These are phyloP conservation scores for Ptilorrhoa leucosticta DNA, from an alignment of 2,113 vertebrate genomes.

Conservation along the genomic window DNA sequence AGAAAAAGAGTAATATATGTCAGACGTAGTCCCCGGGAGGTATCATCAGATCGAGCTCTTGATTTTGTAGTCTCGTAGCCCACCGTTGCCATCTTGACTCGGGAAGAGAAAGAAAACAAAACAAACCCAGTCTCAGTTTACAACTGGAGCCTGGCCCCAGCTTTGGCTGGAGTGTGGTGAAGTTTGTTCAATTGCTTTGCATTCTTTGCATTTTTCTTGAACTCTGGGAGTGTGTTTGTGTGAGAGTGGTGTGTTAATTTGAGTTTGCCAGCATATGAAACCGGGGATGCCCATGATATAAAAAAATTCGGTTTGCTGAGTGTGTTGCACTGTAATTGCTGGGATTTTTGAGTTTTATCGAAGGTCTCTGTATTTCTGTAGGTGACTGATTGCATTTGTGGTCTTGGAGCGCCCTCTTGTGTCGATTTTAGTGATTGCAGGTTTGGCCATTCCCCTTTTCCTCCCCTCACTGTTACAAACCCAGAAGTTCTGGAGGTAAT, in stretches of 20 bases:
- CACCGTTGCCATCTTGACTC: not conserved
- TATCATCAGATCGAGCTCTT: not conserved
- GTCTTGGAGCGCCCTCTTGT: not conserved
- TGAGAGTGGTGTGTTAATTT: not conserved
- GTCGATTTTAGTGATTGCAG: not conserved
- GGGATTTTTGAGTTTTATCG: not conserved
- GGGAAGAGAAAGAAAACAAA: not conserved
- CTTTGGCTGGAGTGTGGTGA: not conserved
- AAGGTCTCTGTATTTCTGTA: not conserved
- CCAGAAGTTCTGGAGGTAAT: not conserved
- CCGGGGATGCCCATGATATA: not conserved
- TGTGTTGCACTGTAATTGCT: not conserved
- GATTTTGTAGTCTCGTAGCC: not conserved
- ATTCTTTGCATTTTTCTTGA: not conserved
- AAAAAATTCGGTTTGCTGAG: not conserved
- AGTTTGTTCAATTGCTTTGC: not conserved
- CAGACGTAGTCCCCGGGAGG: not conserved
- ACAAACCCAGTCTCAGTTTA: not conserved
- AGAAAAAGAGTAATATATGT: not conserved
- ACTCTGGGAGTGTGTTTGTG: not conserved
- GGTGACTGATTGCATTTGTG: not conserved
- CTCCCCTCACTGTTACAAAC: not conserved
- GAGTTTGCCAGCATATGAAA: not conserved
- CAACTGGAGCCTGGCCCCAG: not conserved
- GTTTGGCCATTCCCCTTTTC: too few species aligned